These are phyloP conservation scores for Pachypanchax playfairii DNA, from an alignment of 2,113 vertebrate genomes.

Conservation along the genomic window DNA sequence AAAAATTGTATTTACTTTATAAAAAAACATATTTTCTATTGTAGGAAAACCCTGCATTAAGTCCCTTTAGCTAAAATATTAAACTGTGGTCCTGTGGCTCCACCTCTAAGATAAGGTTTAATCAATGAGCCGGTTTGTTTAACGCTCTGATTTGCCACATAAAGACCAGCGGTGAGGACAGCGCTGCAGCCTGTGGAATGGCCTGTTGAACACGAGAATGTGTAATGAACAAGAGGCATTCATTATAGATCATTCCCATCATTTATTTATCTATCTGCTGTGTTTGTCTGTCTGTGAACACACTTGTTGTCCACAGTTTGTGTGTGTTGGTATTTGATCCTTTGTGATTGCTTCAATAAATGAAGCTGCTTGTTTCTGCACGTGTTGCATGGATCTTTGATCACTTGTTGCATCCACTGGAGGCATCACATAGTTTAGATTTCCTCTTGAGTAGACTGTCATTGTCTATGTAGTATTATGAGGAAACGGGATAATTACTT, in stretches of 20 bases:
- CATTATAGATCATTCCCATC: conserved; percentile 81
- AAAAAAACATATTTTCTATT: too few species aligned
- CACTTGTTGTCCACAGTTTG: conserved; percentile 47
- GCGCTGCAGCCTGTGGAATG: conserved; percentile 63
- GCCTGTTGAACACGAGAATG: conserved; percentile 79
- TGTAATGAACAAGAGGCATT: conserved; percentile 78
- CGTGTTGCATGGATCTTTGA: background rate
- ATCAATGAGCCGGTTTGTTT: conserved; percentile 28
- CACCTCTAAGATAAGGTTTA: background rate
- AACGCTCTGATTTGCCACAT: conserved; percentile 21
- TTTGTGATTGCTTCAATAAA: conserved; percentile 18
- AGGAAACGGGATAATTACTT: background rate
- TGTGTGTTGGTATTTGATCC: conserved; percentile 33
- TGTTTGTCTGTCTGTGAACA: conserved; percentile 78
- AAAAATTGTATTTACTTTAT: too few species aligned
- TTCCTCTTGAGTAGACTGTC: background rate
- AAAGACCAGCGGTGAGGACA: conserved; percentile 42
- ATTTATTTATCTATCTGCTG: conserved; percentile 80
- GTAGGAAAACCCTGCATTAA: too few species aligned
- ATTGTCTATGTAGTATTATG: background rate
- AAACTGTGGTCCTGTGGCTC: background rate
- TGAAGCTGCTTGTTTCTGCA: background rate
- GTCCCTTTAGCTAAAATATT: too few species aligned
- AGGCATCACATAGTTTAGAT: background rate
- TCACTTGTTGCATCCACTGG: conserved; percentile 2